phyloP scores from a whole-genome alignment of 1,140 invertebrate genomes.

The Eciton burchellii region DNA sequence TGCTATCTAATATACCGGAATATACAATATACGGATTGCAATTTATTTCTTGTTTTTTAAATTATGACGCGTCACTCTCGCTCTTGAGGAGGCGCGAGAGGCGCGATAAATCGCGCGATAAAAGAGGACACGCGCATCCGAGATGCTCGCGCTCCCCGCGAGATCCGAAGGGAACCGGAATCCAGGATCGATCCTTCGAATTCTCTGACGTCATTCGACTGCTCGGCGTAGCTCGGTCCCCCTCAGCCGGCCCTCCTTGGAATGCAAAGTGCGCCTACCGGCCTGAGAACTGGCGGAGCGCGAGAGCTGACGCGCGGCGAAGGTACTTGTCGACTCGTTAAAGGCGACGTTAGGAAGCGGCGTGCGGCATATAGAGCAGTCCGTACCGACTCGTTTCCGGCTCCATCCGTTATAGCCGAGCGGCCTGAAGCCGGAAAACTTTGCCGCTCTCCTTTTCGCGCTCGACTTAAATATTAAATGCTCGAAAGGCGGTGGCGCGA shows the following conservation, averaged over 20 bases:
- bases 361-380: constrained; percentile 80
- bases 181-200: constrained; percentile 54
- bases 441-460: constrained; percentile 67
- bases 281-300: constrained; percentile 70
- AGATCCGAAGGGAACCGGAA: constrained; percentile 22
- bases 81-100: too few species aligned
- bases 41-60: too few species aligned
- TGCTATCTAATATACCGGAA: too few species aligned
- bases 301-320: constrained; percentile 75
- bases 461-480: constrained; percentile 82
- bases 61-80: too few species aligned
- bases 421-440: constrained; percentile 56
- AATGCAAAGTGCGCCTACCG: constrained; percentile 79
- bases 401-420: constrained; percentile 49
- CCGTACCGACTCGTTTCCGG: constrained; percentile 32
- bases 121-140: constrained; percentile 2
- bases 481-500: constrained; percentile 77
- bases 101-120: constrained; percentile 14
- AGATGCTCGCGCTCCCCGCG: constrained; percentile 4
- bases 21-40: too few species aligned
- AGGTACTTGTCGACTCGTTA: constrained; percentile 83
- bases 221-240: constrained; percentile 56
- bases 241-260: constrained; percentile 66
- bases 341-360: constrained; percentile 79
- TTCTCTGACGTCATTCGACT: constrained; percentile 58